These are phyloP conservation scores for Prunella himalayana DNA, from an alignment of 2,113 vertebrate species.

Conservation along the genomic window DNA sequence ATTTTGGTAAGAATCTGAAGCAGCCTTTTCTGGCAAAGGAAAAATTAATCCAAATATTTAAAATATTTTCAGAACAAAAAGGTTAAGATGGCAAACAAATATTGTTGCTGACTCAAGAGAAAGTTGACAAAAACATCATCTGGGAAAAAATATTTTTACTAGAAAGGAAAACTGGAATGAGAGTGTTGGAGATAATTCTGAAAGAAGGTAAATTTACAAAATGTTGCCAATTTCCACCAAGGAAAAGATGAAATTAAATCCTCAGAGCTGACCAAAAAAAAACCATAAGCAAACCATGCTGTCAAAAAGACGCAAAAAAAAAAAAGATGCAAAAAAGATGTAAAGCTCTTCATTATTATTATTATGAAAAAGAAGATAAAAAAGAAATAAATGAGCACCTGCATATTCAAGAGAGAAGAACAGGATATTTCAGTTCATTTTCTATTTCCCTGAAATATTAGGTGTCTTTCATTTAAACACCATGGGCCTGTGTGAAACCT, in stretches of 20 bases:
- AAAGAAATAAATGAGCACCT: background rate
- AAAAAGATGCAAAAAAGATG: background rate
- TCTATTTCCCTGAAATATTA: background rate
- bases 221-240: background rate
- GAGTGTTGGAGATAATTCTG: background rate
- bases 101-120: background rate
- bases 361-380: background rate
- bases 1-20: conserved; percentile 18
- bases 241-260: background rate
- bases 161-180: background rate
- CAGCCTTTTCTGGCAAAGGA: background rate
- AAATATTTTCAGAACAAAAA: conserved; percentile 42
- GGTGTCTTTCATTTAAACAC: background rate
- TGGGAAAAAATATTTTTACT: background rate
- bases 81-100: background rate
- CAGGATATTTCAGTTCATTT: background rate
- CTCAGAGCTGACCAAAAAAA: background rate
- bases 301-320: background rate
- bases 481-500: background rate
- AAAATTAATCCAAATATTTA: conserved; percentile 20
- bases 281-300: background rate
- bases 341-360: background rate
- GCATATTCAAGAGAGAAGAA: background rate
- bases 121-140: background rate
- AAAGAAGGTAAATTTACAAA: background rate